A percentile compares a stretch with the other conserved stretches of the same genome.
Conservation (phyloP, 2,888 invertebrate species). For the Lepeophtheirus nordmannii region DNA sequence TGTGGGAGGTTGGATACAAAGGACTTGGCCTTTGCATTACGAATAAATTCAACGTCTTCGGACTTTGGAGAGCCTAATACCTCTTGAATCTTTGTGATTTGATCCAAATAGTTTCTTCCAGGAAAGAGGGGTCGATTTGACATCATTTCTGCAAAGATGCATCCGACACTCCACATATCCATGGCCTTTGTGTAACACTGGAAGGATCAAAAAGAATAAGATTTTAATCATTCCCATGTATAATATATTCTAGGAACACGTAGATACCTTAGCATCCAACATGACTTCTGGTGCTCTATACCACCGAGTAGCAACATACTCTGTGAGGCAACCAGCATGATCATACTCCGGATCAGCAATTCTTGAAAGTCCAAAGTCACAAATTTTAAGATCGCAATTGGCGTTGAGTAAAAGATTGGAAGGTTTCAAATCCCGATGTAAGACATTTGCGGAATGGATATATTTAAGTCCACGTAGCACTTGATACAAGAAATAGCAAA, state of each 20-base stretch:
- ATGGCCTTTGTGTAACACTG: slow-evolving; percentile 93
- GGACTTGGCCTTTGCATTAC: slow-evolving; percentile 80
- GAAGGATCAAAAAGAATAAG: slow-evolving; percentile 27
- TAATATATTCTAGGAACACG: not conserved
- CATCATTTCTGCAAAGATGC: slow-evolving; percentile 93
- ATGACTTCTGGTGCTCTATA: slow-evolving; percentile 98
- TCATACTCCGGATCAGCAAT: slow-evolving; percentile 98
- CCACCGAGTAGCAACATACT: slow-evolving; percentile 98
- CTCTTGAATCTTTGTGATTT: slow-evolving; percentile 91
- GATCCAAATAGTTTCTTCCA: slow-evolving; percentile 96
- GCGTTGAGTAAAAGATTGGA: slow-evolving; percentile 94
- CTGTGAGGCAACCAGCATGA: slow-evolving; percentile 95
- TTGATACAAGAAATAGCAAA: slow-evolving; percentile 99
- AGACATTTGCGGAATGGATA: slow-evolving; percentile 97
- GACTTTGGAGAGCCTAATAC: slow-evolving; percentile 89
- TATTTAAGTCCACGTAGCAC: slow-evolving; percentile 82
- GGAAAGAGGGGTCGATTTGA: slow-evolving; percentile 95
- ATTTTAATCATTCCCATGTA: not conserved
- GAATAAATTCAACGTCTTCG: slow-evolving; percentile 93
- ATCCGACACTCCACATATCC: slow-evolving; percentile 98
- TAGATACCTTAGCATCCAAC: slow-evolving; percentile 82
- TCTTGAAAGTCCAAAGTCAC: slow-evolving; percentile 95
- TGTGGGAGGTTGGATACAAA: not conserved
- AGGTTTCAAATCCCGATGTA: slow-evolving; percentile 94
- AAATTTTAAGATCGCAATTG: slow-evolving; percentile 98